phyloP scores from a whole-genome alignment of 2,113 vertebrate genomes.

The Rana temporaria region DNA sequence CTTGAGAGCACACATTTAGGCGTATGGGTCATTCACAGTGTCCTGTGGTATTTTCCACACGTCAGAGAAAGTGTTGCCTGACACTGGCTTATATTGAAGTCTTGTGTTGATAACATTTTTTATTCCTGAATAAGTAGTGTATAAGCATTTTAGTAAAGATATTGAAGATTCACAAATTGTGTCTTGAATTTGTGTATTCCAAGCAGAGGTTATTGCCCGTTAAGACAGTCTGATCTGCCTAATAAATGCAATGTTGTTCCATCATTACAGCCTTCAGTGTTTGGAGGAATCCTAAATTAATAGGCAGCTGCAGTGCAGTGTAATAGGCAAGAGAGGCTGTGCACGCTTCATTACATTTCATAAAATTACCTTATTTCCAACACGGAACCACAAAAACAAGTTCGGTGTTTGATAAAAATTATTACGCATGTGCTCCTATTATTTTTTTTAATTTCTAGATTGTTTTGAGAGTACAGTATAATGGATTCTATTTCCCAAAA shows the following conservation, averaged over 20 bases:
- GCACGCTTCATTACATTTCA: slow-evolving; percentile 47
- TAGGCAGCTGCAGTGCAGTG: slow-evolving; percentile 42
- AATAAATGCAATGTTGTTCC: slow-evolving; percentile 43
- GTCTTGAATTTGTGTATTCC: neutral
- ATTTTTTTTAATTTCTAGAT: neutral
- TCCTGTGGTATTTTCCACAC: neutral
- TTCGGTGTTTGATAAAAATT: slow-evolving; percentile 38
- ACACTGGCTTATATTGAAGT: neutral
- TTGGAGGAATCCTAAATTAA: slow-evolving; percentile 45
- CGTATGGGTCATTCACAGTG: neutral
- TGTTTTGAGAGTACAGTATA: no score
- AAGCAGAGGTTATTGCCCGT: neutral
- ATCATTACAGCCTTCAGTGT: slow-evolving; percentile 24
- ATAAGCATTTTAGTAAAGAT: no score
- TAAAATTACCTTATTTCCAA: slow-evolving; percentile 49
- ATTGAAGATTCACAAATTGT: no score
- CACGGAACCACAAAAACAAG: slow-evolving; percentile 34
- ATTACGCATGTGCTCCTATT: slow-evolving; percentile 1
- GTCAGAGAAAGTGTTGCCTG: neutral
- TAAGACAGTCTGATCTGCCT: slow-evolving; percentile 20
- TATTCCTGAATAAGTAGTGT: no score
- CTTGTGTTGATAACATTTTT: no score
- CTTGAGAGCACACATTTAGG: slow-evolving; percentile 1
- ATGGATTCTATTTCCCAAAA: no score
- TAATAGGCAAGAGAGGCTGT: slow-evolving; percentile 31